A percentile compares a stretch with the other conserved stretches of the same genome.
These are phyloP conservation scores for Leptestheria dahalacensis DNA, from an alignment of 1,140 invertebrate species.

Conservation along the genomic window DNA sequence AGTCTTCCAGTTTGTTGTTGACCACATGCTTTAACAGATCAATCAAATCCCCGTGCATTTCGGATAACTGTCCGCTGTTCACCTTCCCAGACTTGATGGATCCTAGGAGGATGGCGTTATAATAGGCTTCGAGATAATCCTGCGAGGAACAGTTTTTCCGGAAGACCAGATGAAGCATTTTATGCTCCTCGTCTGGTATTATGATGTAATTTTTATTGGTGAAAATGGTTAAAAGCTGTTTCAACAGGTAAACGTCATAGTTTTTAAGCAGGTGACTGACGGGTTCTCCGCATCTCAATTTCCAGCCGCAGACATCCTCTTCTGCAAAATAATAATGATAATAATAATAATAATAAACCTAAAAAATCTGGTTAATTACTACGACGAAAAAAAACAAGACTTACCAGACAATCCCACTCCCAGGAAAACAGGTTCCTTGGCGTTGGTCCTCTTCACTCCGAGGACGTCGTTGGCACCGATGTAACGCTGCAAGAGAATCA, in stretches of 20 bases:
- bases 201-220: slow-evolving; percentile 34
- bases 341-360: slow-evolving; percentile 8
- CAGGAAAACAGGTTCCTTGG: slow-evolving; percentile 40
- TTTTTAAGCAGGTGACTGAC: slow-evolving; percentile 32
- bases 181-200: slow-evolving; percentile 28
- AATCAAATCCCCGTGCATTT: too few relatives aligned
- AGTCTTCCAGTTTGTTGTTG: background rate
- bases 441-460: slow-evolving; percentile 35
- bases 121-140: slow-evolving; percentile 37
- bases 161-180: slow-evolving; percentile 32
- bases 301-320: slow-evolving; percentile 33
- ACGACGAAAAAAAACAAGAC: slow-evolving; percentile 23
- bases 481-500: slow-evolving; percentile 46
- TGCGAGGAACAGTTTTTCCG: slow-evolving; percentile 27
- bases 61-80: too few relatives aligned
- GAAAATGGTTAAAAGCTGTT: slow-evolving; percentile 24
- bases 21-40: background rate
- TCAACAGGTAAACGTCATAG: slow-evolving; percentile 22
- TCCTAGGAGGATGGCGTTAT: slow-evolving; percentile 30
- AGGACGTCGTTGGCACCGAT: slow-evolving; percentile 33
- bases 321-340: slow-evolving; percentile 26
- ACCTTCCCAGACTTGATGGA: background rate
- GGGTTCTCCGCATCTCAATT: slow-evolving; percentile 35
- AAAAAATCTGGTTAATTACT: slow-evolving; percentile 11
- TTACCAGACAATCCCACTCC: slow-evolving; percentile 31